Evolutionary conservation across 2,113 vertebrate species (phyloP).

Genomic region (Bos indicus): DNA sequence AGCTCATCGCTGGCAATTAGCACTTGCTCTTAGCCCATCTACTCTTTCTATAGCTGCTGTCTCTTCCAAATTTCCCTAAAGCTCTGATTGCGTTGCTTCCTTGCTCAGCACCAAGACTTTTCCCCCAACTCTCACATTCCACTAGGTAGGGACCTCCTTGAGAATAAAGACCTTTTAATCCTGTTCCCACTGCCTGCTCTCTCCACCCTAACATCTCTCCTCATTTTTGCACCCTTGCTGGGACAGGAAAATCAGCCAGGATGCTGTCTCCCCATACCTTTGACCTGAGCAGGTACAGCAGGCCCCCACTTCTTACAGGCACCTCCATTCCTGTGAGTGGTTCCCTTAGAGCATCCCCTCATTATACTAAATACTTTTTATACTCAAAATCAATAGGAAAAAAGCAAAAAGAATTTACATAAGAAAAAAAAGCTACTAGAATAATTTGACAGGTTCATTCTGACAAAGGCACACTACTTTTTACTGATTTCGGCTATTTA

Average conservation of each 20-base stretch:
- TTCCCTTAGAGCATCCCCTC: neutral
- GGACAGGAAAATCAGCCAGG: neutral
- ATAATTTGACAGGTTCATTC: neutral
- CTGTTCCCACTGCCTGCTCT: neutral
- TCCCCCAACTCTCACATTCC: rapidly evolving
- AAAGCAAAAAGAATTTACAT: neutral
- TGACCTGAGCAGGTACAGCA: neutral
- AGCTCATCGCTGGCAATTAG: rapidly evolving
- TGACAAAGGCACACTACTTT: neutral
- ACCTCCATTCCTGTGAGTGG: neutral
- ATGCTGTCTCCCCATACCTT: rapidly evolving
- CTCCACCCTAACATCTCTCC: neutral
- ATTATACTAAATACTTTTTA: neutral
- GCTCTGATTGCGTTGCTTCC: neutral
- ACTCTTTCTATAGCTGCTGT: neutral
- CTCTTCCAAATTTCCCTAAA: neutral
- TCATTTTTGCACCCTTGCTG: neutral
- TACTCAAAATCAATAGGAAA: neutral
- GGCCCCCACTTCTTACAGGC: neutral
- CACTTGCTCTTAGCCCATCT: neutral
- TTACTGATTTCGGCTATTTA: neutral
- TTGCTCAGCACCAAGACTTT: neutral
- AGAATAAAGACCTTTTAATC: neutral
- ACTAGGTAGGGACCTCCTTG: neutral
- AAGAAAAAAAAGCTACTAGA: neutral